Conservation (phyloP, 2,797 vertebrate species). For the Diplodus puntazzo region DNA sequence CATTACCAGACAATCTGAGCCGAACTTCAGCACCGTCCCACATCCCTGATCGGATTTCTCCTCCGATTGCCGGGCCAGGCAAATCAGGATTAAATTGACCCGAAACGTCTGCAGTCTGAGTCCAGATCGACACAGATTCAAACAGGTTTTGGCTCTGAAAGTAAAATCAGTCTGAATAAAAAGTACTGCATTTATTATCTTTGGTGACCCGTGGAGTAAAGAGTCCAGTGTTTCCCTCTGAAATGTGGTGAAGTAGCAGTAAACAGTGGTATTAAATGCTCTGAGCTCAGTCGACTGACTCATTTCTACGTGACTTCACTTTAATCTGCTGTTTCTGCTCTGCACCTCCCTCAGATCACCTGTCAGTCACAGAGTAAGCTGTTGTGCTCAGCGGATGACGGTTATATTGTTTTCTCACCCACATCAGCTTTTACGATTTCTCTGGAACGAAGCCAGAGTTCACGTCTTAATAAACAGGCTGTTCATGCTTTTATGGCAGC, state of each 20-base stretch:
- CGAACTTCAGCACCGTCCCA: no score
- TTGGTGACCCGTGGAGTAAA: not conserved
- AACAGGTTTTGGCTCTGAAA: no score
- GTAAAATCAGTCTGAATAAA: no score
- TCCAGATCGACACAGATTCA: no score
- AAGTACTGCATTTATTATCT: no score
- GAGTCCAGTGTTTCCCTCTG: not conserved
- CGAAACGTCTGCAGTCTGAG: no score
- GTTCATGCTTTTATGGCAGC: not conserved
- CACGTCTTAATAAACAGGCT: not conserved
- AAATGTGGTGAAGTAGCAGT: not conserved
- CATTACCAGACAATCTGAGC: no score
- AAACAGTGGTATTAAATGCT: not conserved
- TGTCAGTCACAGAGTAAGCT: slow-evolving; percentile 3
- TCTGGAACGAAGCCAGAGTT: not conserved
- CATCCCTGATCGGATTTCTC: no score
- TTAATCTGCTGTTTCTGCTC: not conserved
- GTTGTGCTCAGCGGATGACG: not conserved
- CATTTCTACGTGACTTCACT: not conserved
- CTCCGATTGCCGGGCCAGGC: no score
- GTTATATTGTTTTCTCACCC: not conserved
- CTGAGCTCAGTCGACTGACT: not conserved
- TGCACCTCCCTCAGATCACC: slow-evolving; percentile 16
- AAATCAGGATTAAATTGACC: no score
- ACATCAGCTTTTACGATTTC: not conserved